phyloP scores from a whole-genome alignment of 2,113 vertebrate species.

The Dasyurus viverrinus region DNA sequence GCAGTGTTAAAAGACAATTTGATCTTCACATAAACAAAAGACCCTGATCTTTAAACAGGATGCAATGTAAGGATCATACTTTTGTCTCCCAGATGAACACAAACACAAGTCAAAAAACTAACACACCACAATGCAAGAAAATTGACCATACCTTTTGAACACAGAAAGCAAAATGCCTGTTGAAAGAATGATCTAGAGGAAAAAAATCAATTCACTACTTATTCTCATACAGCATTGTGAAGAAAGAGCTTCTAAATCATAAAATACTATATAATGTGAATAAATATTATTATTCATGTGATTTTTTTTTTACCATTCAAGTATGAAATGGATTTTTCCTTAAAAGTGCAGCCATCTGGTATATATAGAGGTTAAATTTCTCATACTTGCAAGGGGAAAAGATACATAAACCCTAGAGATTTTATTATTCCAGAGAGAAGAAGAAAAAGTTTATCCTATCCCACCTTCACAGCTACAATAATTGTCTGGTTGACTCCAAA shows the following conservation, averaged over 20 bases:
- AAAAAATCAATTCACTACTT: neutral
- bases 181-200: neutral
- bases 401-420: fast-evolving
- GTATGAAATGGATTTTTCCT: neutral
- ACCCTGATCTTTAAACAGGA: neutral
- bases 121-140: neutral
- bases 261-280: neutral
- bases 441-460: fast-evolving
- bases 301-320: neutral
- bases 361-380: neutral
- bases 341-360: neutral
- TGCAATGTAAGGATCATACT: neutral
- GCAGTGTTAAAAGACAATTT: neutral
- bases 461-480: slow-evolving; percentile 84
- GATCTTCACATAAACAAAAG: neutral
- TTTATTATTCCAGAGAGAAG: neutral
- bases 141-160: neutral
- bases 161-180: neutral
- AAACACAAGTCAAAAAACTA: neutral
- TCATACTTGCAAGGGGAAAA: neutral
- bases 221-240: neutral
- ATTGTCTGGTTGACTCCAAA: slow-evolving; percentile 88
- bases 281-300: neutral
- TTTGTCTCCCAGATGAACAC: neutral
- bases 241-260: neutral